A percentile compares a stretch with the other conserved stretches of the same genome.
phyloP scores from a whole-genome alignment of 2,888 invertebrate species.

The Cotesia congregata region DNA sequence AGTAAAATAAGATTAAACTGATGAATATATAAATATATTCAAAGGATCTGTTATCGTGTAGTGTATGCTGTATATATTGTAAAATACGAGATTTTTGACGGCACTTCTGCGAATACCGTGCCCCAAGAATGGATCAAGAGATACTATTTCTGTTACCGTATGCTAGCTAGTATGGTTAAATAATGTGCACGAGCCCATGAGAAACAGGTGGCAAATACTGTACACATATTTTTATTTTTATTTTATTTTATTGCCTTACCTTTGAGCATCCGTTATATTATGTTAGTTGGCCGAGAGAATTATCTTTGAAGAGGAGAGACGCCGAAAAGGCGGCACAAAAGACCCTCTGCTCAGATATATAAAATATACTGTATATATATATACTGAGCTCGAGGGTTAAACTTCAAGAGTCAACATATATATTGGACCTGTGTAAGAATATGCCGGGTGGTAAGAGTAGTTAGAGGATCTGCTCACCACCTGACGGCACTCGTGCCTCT shows the following conservation, averaged over 20 bases:
- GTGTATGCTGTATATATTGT: not conserved
- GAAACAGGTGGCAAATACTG: conserved; percentile 40
- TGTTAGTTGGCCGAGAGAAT: not conserved
- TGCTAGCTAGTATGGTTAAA: not conserved
- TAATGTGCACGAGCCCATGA: conserved; percentile 34
- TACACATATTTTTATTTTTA: conserved; percentile 19
- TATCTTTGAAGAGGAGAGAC: conserved; percentile 23
- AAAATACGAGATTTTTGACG: conserved; percentile 35
- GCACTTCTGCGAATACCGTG: conserved; percentile 15
- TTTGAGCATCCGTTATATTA: conserved; percentile 29
- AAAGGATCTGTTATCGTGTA: not conserved
- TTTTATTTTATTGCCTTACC: not conserved
- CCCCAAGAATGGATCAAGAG: conserved; percentile 15
- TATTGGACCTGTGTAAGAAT: conserved; percentile 25
- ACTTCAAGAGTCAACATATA: conserved; percentile 35
- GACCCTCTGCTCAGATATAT: not conserved
- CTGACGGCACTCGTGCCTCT: conserved; percentile 61
- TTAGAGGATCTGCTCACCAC: conserved; percentile 57
- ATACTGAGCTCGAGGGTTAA: conserved; percentile 35
- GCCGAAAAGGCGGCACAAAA: conserved; percentile 26
- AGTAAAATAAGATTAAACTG: not conserved
- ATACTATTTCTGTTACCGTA: conserved; percentile 1
- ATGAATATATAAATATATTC: conserved; percentile 4
- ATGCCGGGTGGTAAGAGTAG: conserved; percentile 24
- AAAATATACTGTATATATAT: no score